phyloP scores from a whole-genome alignment of 2,888 invertebrate species.

The Meteorus colon region DNA sequence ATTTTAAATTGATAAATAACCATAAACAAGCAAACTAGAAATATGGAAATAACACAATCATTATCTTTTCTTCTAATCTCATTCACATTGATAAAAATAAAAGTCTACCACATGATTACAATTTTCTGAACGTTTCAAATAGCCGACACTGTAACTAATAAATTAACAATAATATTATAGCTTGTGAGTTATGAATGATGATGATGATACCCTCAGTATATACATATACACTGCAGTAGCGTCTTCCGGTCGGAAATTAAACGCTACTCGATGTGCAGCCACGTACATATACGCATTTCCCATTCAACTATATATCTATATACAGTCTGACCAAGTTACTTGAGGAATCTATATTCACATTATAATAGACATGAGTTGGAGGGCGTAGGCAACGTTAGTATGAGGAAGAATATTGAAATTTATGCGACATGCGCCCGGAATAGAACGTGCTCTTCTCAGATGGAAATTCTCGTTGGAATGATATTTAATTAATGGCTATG shows the following conservation, averaged over 20 bases:
- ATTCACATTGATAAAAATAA: too few relatives aligned
- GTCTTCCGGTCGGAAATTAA: slow-evolving; percentile 44
- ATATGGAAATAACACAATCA: too few relatives aligned
- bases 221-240: slow-evolving; percentile 10
- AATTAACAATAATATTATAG: background rate
- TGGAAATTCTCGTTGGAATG: slow-evolving; percentile 16
- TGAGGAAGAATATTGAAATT: slow-evolving; percentile 11
- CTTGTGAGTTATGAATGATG: slow-evolving; percentile 2
- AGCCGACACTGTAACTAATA: background rate
- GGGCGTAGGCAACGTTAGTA: background rate
- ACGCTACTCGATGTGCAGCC: slow-evolving; percentile 20
- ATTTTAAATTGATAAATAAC: too few relatives aligned
- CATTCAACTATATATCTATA: background rate
- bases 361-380: slow-evolving; percentile 13
- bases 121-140: too few relatives aligned
- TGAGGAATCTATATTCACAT: slow-evolving; percentile 8
- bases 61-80: too few relatives aligned
- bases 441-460: background rate
- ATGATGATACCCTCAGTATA: background rate
- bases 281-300: background rate
- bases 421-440: background rate
- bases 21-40: too few relatives aligned
- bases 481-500: slow-evolving; percentile 32
- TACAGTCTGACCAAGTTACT: slow-evolving; percentile 4
- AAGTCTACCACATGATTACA: too few relatives aligned